A percentile compares a stretch with the other conserved stretches of the same genome.
Conservation (phyloP, 2,113 vertebrate genomes). For the Australoheros scitulus region DNA sequence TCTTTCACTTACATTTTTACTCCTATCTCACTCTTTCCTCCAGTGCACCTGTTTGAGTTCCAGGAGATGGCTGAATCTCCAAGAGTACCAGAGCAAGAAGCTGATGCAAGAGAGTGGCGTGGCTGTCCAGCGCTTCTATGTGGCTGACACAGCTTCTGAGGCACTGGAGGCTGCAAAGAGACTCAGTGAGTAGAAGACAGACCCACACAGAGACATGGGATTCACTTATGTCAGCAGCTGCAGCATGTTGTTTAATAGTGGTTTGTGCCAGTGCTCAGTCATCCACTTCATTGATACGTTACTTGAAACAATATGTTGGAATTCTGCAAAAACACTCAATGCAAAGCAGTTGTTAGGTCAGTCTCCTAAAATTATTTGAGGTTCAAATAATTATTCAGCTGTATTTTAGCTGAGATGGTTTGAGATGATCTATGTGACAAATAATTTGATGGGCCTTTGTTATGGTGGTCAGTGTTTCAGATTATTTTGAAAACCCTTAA, state of each 20-base stretch:
- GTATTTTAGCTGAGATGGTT: background rate
- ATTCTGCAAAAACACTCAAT: background rate
- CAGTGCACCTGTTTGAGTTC: conserved; percentile 83
- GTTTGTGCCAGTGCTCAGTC: background rate
- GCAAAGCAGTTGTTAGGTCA: background rate
- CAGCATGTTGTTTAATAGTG: background rate
- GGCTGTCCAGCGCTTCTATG: conserved; percentile 93
- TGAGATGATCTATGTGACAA: background rate
- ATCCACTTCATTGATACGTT: background rate
- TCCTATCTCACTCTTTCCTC: background rate
- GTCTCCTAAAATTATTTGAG: background rate
- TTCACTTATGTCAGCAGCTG: background rate
- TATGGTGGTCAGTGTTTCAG: background rate
- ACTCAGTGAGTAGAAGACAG: conserved; percentile 86
- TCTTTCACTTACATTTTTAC: background rate
- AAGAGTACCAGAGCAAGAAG: conserved; percentile 99
- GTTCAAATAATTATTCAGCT: background rate
- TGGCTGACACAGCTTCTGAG: conserved; percentile 88
- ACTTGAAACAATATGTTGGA: background rate
- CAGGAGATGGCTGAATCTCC: conserved; percentile 96
- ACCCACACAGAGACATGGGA: background rate
- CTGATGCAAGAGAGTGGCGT: conserved; percentile 96
- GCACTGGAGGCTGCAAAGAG: conserved; percentile 93
- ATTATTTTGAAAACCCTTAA: background rate
- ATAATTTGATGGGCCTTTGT: background rate